Evolutionary conservation across 2,113 vertebrate genomes (phyloP).

Genomic region (Genyomyrus donnyi): DNA sequence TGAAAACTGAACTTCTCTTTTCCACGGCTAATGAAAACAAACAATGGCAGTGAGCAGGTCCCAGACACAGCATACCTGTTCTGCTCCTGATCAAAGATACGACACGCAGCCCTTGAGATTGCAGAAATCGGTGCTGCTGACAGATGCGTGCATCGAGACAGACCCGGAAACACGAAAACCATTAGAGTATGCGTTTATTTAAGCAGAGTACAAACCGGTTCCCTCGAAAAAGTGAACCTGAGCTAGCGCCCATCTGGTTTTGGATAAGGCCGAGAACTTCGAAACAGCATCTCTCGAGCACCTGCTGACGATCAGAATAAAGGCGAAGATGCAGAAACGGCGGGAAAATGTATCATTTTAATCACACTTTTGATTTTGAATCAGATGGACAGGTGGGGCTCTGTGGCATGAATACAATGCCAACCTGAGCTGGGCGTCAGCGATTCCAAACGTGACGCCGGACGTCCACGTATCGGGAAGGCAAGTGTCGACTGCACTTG

Average conservation of each 20-base stretch:
- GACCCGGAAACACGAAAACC: conserved; percentile 5
- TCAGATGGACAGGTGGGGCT: neutral
- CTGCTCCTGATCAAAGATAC: conserved; percentile 8
- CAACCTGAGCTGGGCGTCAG: neutral
- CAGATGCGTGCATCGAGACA: neutral
- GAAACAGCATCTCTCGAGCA: neutral
- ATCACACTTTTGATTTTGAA: neutral
- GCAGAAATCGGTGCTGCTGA: neutral
- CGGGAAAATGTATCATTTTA: neutral
- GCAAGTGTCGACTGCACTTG: neutral
- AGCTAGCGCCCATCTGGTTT: neutral
- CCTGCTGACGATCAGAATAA: neutral
- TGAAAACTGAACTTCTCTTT: neutral
- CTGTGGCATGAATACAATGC: neutral
- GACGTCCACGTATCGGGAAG: neutral
- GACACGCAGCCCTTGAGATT: neutral
- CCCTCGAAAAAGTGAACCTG: neutral
- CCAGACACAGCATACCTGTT: neutral
- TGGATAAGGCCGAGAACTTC: neutral
- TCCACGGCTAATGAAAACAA: neutral
- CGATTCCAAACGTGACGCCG: neutral
- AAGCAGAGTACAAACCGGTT: neutral
- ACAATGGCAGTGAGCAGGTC: neutral
- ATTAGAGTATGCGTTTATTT: conserved; percentile 8
- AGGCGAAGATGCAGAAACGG: neutral